A percentile compares a stretch with the other conserved stretches of the same genome.
Conservation (phyloP, 2,797 vertebrate species). For the Pipistrellus kuhlii region DNA sequence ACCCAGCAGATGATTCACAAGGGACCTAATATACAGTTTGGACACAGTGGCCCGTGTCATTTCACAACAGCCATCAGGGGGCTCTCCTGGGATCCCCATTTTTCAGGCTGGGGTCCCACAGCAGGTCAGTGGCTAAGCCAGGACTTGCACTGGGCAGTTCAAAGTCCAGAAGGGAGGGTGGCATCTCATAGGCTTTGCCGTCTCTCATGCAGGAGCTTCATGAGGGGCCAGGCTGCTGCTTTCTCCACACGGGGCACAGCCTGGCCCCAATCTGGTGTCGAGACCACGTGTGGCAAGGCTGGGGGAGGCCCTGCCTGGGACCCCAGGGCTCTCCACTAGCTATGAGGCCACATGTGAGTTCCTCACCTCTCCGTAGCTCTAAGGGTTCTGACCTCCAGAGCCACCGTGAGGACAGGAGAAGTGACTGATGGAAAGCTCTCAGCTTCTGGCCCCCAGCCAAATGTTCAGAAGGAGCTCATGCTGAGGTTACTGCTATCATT, state of each 20-base stretch:
- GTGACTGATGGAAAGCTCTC: not conserved
- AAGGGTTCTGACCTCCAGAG: not conserved
- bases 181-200: not conserved
- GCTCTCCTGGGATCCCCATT: not conserved
- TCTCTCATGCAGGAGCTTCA: not conserved
- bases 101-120: not conserved
- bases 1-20: not conserved
- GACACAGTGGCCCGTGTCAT: not conserved
- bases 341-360: not conserved
- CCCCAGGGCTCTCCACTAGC: not conserved
- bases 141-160: not conserved
- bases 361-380: not conserved
- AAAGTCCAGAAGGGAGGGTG: not conserved
- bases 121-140: not conserved
- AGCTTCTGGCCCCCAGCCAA: not conserved
- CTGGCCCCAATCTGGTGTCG: not conserved
- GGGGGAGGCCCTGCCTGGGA: not conserved
- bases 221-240: not conserved
- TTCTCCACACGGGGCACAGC: not conserved
- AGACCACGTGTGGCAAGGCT: not conserved
- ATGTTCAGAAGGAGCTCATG: not conserved
- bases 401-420: not conserved
- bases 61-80: not conserved
- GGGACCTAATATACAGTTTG: not conserved
- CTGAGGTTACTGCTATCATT: fast-evolving